Evolutionary conservation across 2,797 vertebrate genomes (phyloP).

Genomic region (Schizothorax lantsangensis): DNA sequence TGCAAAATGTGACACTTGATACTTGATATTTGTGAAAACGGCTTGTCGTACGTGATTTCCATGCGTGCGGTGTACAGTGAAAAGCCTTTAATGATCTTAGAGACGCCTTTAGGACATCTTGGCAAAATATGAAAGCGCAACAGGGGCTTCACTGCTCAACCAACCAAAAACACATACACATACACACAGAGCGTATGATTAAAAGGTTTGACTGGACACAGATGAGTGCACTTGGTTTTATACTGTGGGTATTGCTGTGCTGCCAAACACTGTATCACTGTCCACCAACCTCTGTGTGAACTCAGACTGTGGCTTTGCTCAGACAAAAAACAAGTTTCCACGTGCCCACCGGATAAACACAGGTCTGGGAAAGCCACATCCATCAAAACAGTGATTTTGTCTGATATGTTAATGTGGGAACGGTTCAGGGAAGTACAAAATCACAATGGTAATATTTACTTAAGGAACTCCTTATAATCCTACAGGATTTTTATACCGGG

Average conservation of each 20-base stretch:
- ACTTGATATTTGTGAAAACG: not conserved
- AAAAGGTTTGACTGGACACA: constrained; percentile 40
- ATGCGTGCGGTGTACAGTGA: not conserved
- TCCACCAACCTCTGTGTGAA: constrained; percentile 44
- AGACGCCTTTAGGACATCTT: constrained; percentile 8
- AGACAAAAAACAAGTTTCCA: constrained; percentile 36
- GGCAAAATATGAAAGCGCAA: constrained; percentile 20
- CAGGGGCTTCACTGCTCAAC: not conserved
- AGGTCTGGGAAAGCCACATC: constrained; percentile 27
- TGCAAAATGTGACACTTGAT: not conserved
- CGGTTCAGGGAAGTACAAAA: not conserved
- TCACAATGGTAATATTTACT: constrained; percentile 23
- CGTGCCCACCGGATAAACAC: constrained; percentile 28
- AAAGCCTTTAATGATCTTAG: constrained; percentile 20
- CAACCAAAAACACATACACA: constrained; percentile 32
- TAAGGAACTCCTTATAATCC: not conserved
- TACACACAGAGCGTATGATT: constrained; percentile 30
- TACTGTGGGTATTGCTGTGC: constrained; percentile 32
- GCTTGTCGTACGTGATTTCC: not conserved
- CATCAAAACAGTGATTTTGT: constrained; percentile 38
- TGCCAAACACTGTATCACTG: constrained; percentile 48
- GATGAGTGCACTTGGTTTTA: constrained; percentile 40
- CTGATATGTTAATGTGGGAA: constrained; percentile 34
- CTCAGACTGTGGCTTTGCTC: constrained; percentile 20
- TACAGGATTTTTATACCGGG: not conserved